Percentiles rank a stretch among this genome's conserved stretches.
phyloP scores from a whole-genome alignment of 2,888 invertebrate genomes.

The Endomychus coccineus region DNA sequence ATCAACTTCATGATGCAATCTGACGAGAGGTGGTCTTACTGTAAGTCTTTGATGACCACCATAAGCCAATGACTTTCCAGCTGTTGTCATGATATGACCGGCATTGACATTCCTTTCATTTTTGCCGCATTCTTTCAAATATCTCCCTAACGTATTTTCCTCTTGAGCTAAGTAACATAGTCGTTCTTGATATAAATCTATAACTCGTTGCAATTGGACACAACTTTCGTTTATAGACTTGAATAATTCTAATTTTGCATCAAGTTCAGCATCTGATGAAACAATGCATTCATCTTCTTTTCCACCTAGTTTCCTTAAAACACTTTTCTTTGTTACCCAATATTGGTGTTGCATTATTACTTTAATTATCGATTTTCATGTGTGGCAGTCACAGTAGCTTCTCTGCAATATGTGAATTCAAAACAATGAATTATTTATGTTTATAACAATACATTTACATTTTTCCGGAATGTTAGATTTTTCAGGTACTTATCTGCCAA shows the following conservation, averaged over 20 bases:
- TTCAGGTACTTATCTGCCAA: too few relatives aligned
- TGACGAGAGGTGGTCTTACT: constrained; percentile 73
- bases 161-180: constrained; percentile 90
- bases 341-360: constrained; percentile 84
- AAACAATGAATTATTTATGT: too few relatives aligned
- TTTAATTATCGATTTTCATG: too few relatives aligned
- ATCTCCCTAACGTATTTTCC: constrained; percentile 85
- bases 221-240: constrained; percentile 89
- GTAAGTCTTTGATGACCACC: constrained; percentile 84
- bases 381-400: too few relatives aligned
- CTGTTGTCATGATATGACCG: constrained; percentile 71
- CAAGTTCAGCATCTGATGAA: constrained; percentile 92
- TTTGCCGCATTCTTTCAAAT: constrained; percentile 89
- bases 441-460: too few relatives aligned
- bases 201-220: constrained; percentile 74
- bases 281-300: constrained; percentile 97
- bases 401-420: too few relatives aligned
- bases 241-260: constrained; percentile 91
- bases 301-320: constrained; percentile 85
- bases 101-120: constrained; percentile 79
- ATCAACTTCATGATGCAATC: constrained; percentile 94
- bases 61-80: constrained; percentile 65
- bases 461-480: too few relatives aligned
- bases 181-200: constrained; percentile 90
- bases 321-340: constrained; percentile 96